Evolutionary conservation across 2,797 vertebrate species (phyloP).

Genomic region (Notolabrus celidotus): DNA sequence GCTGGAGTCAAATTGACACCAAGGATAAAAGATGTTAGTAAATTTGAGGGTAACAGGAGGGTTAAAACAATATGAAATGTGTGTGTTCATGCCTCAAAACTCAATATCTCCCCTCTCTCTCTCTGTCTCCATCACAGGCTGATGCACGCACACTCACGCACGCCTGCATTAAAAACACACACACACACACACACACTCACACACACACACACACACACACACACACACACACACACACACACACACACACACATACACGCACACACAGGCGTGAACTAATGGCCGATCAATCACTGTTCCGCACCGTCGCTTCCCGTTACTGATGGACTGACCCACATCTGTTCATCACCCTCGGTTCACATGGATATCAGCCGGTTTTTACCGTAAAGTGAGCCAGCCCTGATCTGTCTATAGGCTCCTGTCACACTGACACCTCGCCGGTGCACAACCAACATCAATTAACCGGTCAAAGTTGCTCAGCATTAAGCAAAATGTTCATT

Average conservation of each 20-base stretch:
- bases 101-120: slow-evolving; percentile 10
- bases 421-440: slow-evolving; percentile 17
- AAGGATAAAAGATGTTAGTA: too few species aligned
- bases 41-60: too few species aligned
- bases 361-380: slow-evolving; percentile 33
- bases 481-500: not conserved
- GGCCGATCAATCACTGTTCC: slow-evolving; percentile 81
- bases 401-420: not conserved
- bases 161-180: slow-evolving; percentile 11
- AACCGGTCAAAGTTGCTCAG: slow-evolving; percentile 15
- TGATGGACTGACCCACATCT: slow-evolving; percentile 81
- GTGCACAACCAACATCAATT: not conserved
- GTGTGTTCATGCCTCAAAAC: slow-evolving; percentile 7
- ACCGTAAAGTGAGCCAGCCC: slow-evolving; percentile 22
- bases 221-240: slow-evolving; percentile 19
- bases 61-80: slow-evolving; percentile 12
- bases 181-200: slow-evolving; percentile 12
- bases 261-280: slow-evolving; percentile 58
- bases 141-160: slow-evolving; percentile 17
- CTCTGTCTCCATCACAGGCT: slow-evolving; percentile 30
- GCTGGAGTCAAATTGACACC: too few species aligned
- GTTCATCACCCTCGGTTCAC: slow-evolving; percentile 54
- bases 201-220: slow-evolving; percentile 21
- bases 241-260: slow-evolving; percentile 15
- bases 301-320: slow-evolving; percentile 78